Evolutionary conservation across 2,113 vertebrate genomes (phyloP), one percentile per base, ranked within the genome.

Genomic region (Pavo muticus): DNA sequence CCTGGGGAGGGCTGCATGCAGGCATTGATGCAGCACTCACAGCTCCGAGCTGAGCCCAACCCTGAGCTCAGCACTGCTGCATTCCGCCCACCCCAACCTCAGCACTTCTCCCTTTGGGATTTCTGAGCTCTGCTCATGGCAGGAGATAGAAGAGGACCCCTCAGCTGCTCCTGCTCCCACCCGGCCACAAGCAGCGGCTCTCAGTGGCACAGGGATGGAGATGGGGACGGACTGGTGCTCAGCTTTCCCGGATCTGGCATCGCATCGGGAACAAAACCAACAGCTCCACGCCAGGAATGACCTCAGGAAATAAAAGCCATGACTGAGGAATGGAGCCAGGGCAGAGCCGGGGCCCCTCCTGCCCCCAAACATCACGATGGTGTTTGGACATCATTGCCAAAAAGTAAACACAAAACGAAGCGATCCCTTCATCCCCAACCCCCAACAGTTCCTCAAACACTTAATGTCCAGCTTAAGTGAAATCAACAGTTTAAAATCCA

Each of bases 381-480:
- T 42, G 91, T 89, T 93, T 56, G 45, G 68, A 88, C 57, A 20
- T 60, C 57, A 20, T 56, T 73, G 88, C 85, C 90, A 86, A 68
- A 65, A 93, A 86, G 92, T 84, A 94, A 94, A 95, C 78, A 94
- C 1, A 85, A 82, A 52, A 11, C 35, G 59, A 85, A 87, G n/a
- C 0, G 2, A 44, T 39, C 75, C 63, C 52, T 67, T 23, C 15
- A 45, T 68, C 16, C 50, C 64, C 61, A 59, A 39, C 50, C 59
- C 74, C n/a, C 67, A 87, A 48, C 23, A 90, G 70, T 86, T 97
- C 80, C 67, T 86, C 84, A 35, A 91, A 95, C 94, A 95, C 95
- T 92, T 96, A 91, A 96, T 95, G 35, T 96, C 95, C 96, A 96
- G 96, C 96, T 97, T 96, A 97, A 97, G 94, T 97, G 95, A 95